Percentiles rank a stretch among this genome's conserved stretches.
phyloP scores from a whole-genome alignment of 2,888 invertebrate species.

The Melanostoma scalare region DNA sequence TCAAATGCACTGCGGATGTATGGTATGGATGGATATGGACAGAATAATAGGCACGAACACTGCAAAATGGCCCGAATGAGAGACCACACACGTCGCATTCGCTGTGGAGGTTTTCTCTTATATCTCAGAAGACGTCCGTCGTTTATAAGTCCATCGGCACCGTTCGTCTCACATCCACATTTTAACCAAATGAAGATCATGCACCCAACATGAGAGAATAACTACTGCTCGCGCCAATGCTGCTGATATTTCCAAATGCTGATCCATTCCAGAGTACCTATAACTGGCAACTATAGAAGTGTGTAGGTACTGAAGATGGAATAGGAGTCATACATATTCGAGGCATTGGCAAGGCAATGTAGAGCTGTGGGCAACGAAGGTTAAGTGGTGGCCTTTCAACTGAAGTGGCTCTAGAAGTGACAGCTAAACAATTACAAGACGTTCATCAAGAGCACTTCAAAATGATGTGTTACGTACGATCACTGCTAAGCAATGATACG shows the following conservation, averaged over 20 bases:
- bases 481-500: constrained; percentile 58
- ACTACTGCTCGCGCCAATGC: constrained; percentile 37
- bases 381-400: constrained; percentile 70
- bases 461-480: constrained; percentile 44
- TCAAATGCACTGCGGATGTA: constrained; percentile 59
- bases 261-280: constrained; percentile 52
- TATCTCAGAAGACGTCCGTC: background rate
- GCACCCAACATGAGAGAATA: constrained; percentile 50
- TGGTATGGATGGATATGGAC: constrained; percentile 38
- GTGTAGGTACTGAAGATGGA: background rate
- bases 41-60: constrained; percentile 71
- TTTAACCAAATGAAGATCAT: constrained; percentile 63
- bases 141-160: background rate
- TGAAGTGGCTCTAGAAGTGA: constrained; percentile 66
- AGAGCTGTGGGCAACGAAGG: constrained; percentile 55
- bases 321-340: background rate
- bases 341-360: constrained; percentile 15
- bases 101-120: background rate
- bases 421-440: constrained; percentile 67
- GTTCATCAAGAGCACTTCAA: constrained; percentile 54
- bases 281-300: constrained; percentile 9
- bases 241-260: constrained; percentile 23
- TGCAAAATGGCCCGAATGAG: constrained; percentile 70
- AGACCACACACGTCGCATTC: constrained; percentile 61
- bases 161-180: constrained; percentile 13